These are phyloP conservation scores for Eubasilissa splendida DNA, from an alignment of 2,888 invertebrate species.

Conservation along the genomic window DNA sequence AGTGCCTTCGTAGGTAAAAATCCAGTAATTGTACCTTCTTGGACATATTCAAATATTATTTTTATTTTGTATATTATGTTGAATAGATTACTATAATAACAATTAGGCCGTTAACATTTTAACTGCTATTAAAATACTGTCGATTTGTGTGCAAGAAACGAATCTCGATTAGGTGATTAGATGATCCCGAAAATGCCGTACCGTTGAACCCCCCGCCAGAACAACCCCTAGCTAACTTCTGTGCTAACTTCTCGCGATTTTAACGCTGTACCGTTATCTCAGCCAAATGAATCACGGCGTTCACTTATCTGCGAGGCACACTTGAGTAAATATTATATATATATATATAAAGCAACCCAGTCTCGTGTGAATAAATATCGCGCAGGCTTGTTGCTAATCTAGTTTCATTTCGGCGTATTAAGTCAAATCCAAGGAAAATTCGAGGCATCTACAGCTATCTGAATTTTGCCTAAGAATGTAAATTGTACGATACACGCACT, in stretches of 20 bases:
- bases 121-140: too few species aligned
- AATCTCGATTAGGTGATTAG: too few species aligned
- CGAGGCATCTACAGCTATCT: neutral
- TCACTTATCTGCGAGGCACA: constrained; percentile 52
- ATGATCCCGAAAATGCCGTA: too few species aligned
- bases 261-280: constrained; percentile 28
- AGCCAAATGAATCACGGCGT: constrained; percentile 48
- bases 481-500: neutral
- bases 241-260: constrained; percentile 21
- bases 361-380: constrained; percentile 31
- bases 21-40: too few species aligned
- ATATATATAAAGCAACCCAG: neutral
- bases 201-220: neutral
- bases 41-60: too few species aligned
- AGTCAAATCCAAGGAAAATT: constrained; percentile 31
- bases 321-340: constrained; percentile 53
- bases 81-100: too few species aligned
- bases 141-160: too few species aligned
- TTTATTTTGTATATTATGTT: too few species aligned
- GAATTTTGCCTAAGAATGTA: constrained; percentile 14
- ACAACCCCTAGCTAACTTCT: neutral
- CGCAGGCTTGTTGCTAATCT: constrained; percentile 28
- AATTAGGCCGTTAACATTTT: too few species aligned
- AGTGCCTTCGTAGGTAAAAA: too few species aligned
- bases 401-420: constrained; percentile 24